A percentile compares a stretch with the other conserved stretches of the same genome.
phyloP scores from a whole-genome alignment of 2,888 invertebrate species.

The Drosophila anomalata region DNA sequence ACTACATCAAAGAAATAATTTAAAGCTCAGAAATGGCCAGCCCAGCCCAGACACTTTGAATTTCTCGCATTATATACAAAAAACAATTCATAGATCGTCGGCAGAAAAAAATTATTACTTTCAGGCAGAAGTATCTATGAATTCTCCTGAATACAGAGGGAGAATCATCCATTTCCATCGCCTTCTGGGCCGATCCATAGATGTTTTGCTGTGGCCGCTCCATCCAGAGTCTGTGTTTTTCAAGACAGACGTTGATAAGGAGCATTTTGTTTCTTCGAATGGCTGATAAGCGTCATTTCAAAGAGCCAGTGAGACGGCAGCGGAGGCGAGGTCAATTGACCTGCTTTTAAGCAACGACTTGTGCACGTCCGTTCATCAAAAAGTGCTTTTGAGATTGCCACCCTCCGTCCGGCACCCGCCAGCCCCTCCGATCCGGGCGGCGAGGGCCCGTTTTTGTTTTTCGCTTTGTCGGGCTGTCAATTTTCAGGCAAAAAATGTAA shows the following conservation, averaged over 20 bases:
- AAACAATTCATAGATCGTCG: neutral
- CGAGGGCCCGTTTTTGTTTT: constrained; percentile 25
- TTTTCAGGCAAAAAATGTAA: constrained; percentile 64
- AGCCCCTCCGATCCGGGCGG: constrained; percentile 31
- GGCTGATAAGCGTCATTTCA: constrained; percentile 73
- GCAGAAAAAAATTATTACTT: constrained; percentile 13
- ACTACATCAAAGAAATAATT: neutral
- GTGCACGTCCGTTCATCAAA: constrained; percentile 55
- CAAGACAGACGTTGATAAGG: constrained; percentile 71
- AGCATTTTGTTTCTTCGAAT: constrained; percentile 68
- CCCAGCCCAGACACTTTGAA: neutral
- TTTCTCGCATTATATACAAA: neutral
- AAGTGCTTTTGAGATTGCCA: constrained; percentile 47
- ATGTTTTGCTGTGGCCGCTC: constrained; percentile 33
- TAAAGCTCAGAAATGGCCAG: neutral
- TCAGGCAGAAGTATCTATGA: constrained; percentile 13
- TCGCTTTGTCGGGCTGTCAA: constrained; percentile 68
- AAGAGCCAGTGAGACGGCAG: constrained; percentile 25
- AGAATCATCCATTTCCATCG: constrained; percentile 8
- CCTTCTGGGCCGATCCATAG: constrained; percentile 11
- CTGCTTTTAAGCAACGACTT: constrained; percentile 72
- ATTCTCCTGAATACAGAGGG: constrained; percentile 14
- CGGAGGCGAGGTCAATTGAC: constrained; percentile 76
- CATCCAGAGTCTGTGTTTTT: constrained; percentile 33
- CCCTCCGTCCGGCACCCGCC: neutral